These are phyloP conservation scores for Prunella strophiata DNA, from an alignment of 2,797 vertebrate species.

Conservation along the genomic window DNA sequence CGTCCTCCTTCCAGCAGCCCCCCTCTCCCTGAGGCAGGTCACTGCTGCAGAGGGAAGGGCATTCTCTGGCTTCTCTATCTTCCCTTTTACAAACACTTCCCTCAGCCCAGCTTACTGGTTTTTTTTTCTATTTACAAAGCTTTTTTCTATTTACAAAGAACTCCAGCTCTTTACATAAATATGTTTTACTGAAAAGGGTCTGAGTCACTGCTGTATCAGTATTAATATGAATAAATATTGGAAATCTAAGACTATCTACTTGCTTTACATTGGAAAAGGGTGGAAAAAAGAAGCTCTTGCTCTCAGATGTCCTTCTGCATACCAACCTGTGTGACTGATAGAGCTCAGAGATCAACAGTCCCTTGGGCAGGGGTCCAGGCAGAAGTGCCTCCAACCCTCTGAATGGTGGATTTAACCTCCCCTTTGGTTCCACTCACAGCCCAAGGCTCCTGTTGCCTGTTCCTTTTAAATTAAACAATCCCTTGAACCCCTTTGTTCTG, in stretches of 20 bases:
- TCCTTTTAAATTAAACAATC: not conserved
- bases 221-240: not conserved
- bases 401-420: not conserved
- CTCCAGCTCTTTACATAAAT: not conserved
- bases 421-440: not conserved
- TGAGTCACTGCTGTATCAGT: not conserved
- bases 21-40: not conserved
- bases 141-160: not conserved
- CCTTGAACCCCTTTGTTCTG: not conserved
- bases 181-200: not conserved
- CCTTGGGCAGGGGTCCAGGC: not conserved
- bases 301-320: not conserved
- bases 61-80: not conserved
- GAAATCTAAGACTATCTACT: not conserved
- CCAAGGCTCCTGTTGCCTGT: not conserved
- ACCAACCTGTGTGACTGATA: not conserved
- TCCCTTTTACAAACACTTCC: not conserved
- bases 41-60: not conserved
- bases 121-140: not conserved
- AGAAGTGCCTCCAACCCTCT: not conserved
- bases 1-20: not conserved
- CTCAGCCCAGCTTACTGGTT: not conserved
- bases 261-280: not conserved
- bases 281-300: not conserved
- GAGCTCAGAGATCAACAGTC: not conserved